Evolutionary conservation across 2,113 vertebrate genomes (phyloP), one percentile per base, ranked within the genome.

Genomic region (Synodontis membranacea): DNA sequence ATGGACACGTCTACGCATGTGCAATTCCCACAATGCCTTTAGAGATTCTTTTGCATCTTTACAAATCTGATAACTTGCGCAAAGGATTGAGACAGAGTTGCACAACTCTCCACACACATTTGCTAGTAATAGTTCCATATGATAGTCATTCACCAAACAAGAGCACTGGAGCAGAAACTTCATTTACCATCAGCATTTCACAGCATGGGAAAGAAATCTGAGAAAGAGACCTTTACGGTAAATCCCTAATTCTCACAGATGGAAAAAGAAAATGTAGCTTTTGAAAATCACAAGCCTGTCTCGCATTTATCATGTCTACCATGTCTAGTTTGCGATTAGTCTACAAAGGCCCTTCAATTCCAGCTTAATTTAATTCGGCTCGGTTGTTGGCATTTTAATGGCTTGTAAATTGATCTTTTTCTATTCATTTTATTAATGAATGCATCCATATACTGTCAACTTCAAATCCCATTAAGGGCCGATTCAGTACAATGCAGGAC

Each of bases 81-180:
- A n/a, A n/a, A n/a, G n/a, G n/a, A n/a, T n/a, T n/a, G n/a, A n/a
- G n/a, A n/a, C n/a, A n/a, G n/a, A n/a, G n/a, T n/a, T n/a, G n/a
- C n/a, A n/a, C n/a, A n/a, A n/a, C n/a, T n/a, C n/a, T n/a, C n/a
- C n/a, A n/a, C n/a, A n/a, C n/a, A n/a, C n/a, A n/a, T n/a, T n/a
- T n/a, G n/a, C n/a, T n/a, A n/a, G n/a, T n/a, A n/a, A n/a, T n/a
- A n/a, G n/a, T n/a, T n/a, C n/a, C n/a, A 15, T 83, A 25, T 39
- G 42, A 75, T 54, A 64, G 54, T 17, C 37, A 54, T 86, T 66
- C 42, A 54, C 72, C 31, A 66, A 72, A 75, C 39, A 34, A 39
- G 39, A 70, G 50, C 74, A 84, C 42, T 79, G 88, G 80, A 34
- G 74, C 74, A 80, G 64, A 86, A 60, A 28, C 9, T 9, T 82